Base-by-base conservation (phyloP, 2,797 vertebrate genomes). In the Dipus sagitta region DNA sequence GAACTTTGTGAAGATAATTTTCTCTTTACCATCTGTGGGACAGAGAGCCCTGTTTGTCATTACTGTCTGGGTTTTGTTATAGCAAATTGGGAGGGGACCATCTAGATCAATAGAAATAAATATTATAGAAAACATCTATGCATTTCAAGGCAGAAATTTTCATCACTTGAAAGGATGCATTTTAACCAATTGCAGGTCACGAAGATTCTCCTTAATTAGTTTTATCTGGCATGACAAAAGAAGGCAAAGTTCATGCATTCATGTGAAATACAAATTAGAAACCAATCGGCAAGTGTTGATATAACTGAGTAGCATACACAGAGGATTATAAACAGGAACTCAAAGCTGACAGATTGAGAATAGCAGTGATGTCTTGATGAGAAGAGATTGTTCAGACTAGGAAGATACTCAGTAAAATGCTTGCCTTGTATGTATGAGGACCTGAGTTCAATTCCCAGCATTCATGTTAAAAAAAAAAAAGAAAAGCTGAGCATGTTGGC, bases 211-310 rank as follows among this genome's bases (percentile, higher is more conserved):
- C 85, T 86, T 90, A 90, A 71, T 79, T 87, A 88, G 54, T 88
- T 79, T 77, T 86, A 60, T 30, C 26, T 54, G 62, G 30, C 80
- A 62, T 88, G 85, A 79, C 30, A 80, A 92, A 94, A 85, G 71
- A 70, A 86, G 72, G 80, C 60, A 54, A 80, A 83, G 52, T 90
- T 93, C 68, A 80, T 30, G 32, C 82, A 86, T 86, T 52, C 34
- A 54, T 76, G 86, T 88, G 76, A 93, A 94, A 95, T 92, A 86
- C n/a, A 94, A 85, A 90, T 76, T 75, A 81, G 65, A 94, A 93
- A 94, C 47, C 9, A 64, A 70, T 86, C 71, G 62, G 82, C 38
- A 52, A 67, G 60, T 34, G 72, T 28, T 72, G 54, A 80, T 82
- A 64, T 24, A 84, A 77, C 24, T 77, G 52, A 76, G 76, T 86